Conservation (phyloP, 2,113 vertebrate species). For the Peromyscus leucopus region DNA sequence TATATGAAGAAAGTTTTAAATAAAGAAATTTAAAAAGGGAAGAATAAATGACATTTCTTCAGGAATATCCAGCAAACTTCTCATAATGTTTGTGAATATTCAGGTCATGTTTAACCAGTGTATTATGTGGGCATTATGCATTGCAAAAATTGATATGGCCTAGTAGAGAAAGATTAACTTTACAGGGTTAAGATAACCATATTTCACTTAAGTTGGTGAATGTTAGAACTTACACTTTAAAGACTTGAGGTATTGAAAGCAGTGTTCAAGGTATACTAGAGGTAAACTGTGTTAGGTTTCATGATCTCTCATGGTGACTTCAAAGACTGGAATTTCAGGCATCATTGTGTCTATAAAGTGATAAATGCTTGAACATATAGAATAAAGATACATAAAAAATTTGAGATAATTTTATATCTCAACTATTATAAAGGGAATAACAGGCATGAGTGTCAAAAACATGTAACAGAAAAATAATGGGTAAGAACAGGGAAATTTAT, state of each 20-base stretch:
- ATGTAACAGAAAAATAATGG: background rate
- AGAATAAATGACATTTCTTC: background rate
- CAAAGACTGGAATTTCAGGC: background rate
- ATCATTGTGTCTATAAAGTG: background rate
- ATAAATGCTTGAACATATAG: background rate
- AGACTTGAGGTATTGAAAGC: background rate
- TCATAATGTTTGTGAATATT: background rate
- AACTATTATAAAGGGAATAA: background rate
- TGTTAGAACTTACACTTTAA: background rate
- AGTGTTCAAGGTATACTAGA: too few species aligned
- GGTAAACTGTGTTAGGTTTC: background rate
- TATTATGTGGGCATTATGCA: background rate
- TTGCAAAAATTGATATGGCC: background rate
- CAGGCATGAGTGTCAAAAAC: background rate
- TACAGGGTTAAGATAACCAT: background rate
- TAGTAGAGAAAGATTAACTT: background rate
- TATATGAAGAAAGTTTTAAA: too few species aligned
- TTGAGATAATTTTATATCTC: background rate
- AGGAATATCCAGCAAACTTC: background rate
- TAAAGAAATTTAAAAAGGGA: background rate
- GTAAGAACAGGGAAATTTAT: background rate
- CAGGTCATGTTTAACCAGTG: background rate
- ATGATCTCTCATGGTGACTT: background rate
- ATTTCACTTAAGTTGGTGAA: background rate
- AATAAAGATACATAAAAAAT: background rate